Evolutionary conservation across 2,797 vertebrate genomes (phyloP).

Genomic region (Eulemur albifrons): DNA sequence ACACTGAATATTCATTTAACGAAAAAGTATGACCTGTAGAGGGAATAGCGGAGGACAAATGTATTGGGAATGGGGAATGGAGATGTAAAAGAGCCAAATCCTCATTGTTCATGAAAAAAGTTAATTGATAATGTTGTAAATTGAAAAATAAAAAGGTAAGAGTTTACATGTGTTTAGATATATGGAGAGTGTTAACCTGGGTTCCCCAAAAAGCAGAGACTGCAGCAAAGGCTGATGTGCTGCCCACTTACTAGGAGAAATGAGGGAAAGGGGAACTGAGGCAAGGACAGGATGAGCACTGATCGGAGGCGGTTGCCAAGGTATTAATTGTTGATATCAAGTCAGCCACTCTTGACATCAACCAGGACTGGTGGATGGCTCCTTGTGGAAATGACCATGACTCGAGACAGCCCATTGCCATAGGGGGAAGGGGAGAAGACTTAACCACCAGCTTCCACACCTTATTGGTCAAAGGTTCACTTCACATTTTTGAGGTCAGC

Average conservation of each 20-base stretch:
- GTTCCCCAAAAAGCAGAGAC: background rate
- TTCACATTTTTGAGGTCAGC: background rate
- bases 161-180: background rate
- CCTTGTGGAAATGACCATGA: background rate
- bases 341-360: too few relatives aligned
- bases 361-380: background rate
- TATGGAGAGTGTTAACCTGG: background rate
- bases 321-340: background rate
- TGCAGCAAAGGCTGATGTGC: background rate
- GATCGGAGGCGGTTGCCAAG: background rate
- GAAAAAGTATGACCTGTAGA: background rate
- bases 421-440: background rate
- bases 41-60: background rate
- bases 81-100: background rate
- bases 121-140: background rate
- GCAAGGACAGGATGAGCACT: background rate
- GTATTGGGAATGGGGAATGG: background rate
- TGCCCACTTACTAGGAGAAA: background rate
- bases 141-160: background rate
- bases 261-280: background rate
- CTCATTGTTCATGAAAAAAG: background rate
- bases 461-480: background rate
- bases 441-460: background rate
- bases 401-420: background rate
- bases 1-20: background rate